Percentiles rank a stretch among this genome's conserved stretches.
phyloP scores from a whole-genome alignment of 2,888 invertebrate species.

The Ellobium chinense region DNA sequence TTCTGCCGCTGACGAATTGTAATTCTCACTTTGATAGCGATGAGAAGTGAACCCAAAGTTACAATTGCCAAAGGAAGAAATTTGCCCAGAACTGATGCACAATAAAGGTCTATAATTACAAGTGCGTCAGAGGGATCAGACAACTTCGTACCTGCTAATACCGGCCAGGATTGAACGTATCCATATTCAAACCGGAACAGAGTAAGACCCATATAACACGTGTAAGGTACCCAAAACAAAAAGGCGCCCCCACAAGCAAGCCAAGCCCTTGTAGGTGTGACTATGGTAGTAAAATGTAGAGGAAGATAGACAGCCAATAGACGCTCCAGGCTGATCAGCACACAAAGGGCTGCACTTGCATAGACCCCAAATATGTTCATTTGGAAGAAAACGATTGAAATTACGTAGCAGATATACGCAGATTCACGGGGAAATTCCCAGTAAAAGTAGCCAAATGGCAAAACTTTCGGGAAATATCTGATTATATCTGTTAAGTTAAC shows the following conservation, averaged over 20 bases:
- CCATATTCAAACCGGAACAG: neutral
- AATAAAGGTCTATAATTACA: neutral
- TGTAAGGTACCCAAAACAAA: conserved; percentile 1
- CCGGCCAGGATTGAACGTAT: neutral
- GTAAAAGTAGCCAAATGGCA: neutral
- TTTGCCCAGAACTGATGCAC: neutral
- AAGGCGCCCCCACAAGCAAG: neutral
- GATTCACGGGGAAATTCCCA: neutral
- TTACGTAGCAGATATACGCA: neutral
- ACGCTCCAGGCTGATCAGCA: neutral
- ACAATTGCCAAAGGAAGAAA: conserved; percentile 9
- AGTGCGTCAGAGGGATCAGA: neutral
- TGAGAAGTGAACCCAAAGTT: neutral
- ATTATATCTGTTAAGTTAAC: neutral
- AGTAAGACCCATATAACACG: neutral
- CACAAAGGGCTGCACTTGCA: conserved; percentile 4
- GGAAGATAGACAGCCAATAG: conserved; percentile 12
- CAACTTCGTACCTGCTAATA: neutral
- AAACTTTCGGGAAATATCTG: neutral
- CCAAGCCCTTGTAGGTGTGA: conserved; percentile 6
- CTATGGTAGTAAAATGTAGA: conserved; percentile 5
- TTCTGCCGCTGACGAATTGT: neutral
- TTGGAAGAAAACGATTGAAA: neutral
- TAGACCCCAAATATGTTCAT: neutral
- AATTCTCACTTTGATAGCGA: conserved; percentile 5